A percentile compares a stretch with the other conserved stretches of the same genome.
Conservation (phyloP, 2,797 vertebrate species). For the Aotus griseimembra region DNA sequence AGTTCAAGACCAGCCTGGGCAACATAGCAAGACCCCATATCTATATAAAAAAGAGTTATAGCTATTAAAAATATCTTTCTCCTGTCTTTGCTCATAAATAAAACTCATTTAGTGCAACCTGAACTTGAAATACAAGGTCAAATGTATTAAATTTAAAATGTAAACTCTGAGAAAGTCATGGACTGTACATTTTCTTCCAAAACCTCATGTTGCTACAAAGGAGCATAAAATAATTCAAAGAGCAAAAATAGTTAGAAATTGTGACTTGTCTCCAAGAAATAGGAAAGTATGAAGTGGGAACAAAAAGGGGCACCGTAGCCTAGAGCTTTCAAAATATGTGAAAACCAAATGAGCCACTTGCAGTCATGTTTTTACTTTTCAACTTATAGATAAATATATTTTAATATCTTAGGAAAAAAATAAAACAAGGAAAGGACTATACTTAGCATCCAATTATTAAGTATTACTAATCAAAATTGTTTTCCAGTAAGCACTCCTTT, state of each 20-base stretch:
- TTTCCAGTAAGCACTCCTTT: neutral
- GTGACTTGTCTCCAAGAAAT: neutral
- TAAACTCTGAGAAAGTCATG: slow-evolving; percentile 55
- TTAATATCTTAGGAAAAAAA: neutral
- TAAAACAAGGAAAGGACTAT: neutral
- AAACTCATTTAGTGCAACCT: neutral
- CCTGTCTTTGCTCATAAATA: neutral
- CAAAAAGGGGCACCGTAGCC: neutral
- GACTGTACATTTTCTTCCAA: slow-evolving; percentile 4
- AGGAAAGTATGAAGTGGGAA: neutral
- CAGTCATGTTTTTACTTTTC: slow-evolving; percentile 19
- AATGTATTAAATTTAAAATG: slow-evolving; percentile 62
- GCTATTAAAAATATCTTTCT: neutral
- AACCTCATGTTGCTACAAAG: slow-evolving; percentile 43
- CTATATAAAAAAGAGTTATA: neutral
- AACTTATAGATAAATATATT: slow-evolving; percentile 28
- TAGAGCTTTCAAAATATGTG: neutral
- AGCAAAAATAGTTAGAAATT: slow-evolving; percentile 54
- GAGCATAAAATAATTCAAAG: slow-evolving; percentile 63
- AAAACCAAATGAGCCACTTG: slow-evolving; percentile 33
- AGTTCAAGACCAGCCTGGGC: neutral
- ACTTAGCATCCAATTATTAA: neutral
- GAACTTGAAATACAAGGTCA: slow-evolving; percentile 53
- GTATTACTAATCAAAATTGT: slow-evolving; percentile 13
- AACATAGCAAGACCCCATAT: neutral